Evolutionary conservation across 2,113 vertebrate genomes (phyloP), one percentile per base, ranked within the genome.

Genomic region (Pachypanchax playfairii): DNA sequence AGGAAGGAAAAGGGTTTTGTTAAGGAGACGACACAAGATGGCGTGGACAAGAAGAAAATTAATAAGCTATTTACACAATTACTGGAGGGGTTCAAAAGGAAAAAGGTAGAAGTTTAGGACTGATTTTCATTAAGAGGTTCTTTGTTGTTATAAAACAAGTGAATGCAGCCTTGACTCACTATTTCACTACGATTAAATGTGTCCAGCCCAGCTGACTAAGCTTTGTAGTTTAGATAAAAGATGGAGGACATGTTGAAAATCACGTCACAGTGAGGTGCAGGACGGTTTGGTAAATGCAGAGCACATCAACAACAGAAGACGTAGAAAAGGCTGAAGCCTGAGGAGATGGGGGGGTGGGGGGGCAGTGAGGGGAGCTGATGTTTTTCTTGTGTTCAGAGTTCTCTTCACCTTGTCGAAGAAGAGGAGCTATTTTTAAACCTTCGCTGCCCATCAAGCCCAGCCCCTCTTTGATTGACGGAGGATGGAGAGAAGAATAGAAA

Each of bases 401-500:
- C 88, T 91, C 92, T 90, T 93, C 89, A 89, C 91, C 90, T 93
- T 92, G 91, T 91, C 85, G 92, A 86, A 90, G 92, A 65, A 82
- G 88, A 14, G 10, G 28, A 5, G 89, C 86, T 93, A 94, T 95
- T 93, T 95, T 94, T 94, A 83, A 80, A 94, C 91, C 77, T 87
- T 89, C 62, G 77, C 88, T 90, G 79, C 88, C 90, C 93, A 94
- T 93, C 93, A 93, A 91, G 89, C 90, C 91, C 90, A 91, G 54
- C 55, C 59, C 44, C 59, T 59, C 15, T 87, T 91, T 92, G 85
- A 91, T 91, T 92, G 82, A 92, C 83, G 85, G 80, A 51, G n/a
- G 33, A 51, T 15, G 6, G 43, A 24, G 3, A 21, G 21, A 44
- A 8, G 14, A 51, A n/a, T n/a, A n/a, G n/a, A 25, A 2, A n/a